These are phyloP conservation scores for Apantesis nais DNA, from an alignment of 2,888 invertebrate species.

Conservation along the genomic window DNA sequence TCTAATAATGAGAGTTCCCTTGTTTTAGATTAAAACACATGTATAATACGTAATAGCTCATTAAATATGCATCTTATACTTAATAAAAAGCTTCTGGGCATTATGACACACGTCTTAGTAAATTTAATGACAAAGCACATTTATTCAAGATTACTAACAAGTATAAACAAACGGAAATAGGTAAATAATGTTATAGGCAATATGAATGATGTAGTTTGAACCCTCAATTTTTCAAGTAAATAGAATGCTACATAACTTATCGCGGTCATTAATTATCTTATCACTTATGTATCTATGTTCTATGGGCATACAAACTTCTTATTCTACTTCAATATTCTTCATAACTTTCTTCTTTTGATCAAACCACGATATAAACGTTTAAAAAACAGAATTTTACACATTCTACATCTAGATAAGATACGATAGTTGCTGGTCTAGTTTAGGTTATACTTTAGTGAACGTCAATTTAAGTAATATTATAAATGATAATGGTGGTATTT, in stretches of 20 bases:
- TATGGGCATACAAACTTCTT: not conserved
- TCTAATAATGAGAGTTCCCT: conserved; percentile 57
- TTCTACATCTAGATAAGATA: not conserved
- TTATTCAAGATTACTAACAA: conserved; percentile 54
- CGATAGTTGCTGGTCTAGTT: not conserved
- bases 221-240: conserved; percentile 36
- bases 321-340: not conserved
- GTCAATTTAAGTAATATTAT: not conserved
- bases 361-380: not conserved
- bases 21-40: conserved; percentile 62
- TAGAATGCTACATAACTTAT: conserved; percentile 32
- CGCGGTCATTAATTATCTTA: conserved; percentile 22
- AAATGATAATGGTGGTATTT: too few species aligned
- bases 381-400: not conserved
- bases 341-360: not conserved
- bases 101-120: conserved; percentile 16
- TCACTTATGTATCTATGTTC: conserved; percentile 12
- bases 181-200: conserved; percentile 41
- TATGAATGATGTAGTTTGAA: conserved; percentile 25
- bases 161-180: conserved; percentile 46
- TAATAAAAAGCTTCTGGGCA: conserved; percentile 12
- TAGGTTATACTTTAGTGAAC: not conserved
- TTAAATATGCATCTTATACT: conserved; percentile 50
- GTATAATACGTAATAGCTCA: conserved; percentile 38
- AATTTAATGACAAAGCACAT: conserved; percentile 27